Percentiles rank a stretch among this genome's conserved stretches.
These are phyloP conservation scores for Sander lucioperca DNA, from an alignment of 2,113 vertebrate genomes.

Conservation along the genomic window DNA sequence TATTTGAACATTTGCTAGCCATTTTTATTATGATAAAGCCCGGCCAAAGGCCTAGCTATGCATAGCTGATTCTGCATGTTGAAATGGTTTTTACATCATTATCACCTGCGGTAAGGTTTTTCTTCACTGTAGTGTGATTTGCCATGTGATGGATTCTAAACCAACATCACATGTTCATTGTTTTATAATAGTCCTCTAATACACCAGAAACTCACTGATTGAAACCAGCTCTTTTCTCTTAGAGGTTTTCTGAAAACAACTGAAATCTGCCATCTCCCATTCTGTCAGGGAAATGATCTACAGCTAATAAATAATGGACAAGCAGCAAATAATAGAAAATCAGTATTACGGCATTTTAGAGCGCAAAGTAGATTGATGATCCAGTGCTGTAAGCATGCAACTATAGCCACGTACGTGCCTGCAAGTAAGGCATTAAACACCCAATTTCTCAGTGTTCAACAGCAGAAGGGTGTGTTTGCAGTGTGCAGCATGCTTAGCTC, in stretches of 20 bases:
- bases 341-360: constrained; percentile 57
- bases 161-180: constrained; percentile 44
- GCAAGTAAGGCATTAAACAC: constrained; percentile 54
- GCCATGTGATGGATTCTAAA: constrained; percentile 45
- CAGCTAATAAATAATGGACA: constrained; percentile 70
- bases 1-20: constrained; percentile 48
- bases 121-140: constrained; percentile 56
- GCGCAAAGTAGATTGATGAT: constrained; percentile 60
- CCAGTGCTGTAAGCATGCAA: constrained; percentile 40
- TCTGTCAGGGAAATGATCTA: constrained; percentile 64
- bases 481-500: constrained; percentile 7
- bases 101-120: constrained; percentile 52
- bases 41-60: constrained; percentile 48
- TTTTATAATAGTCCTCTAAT: constrained; percentile 46
- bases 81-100: constrained; percentile 45
- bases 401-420: constrained; percentile 44
- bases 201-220: constrained; percentile 30
- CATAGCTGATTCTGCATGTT: constrained; percentile 36
- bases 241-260: constrained; percentile 46
- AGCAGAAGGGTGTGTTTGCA: constrained; percentile 38
- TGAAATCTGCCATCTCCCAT: constrained; percentile 45
- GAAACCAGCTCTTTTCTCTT: constrained; percentile 40
- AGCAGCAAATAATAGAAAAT: constrained; percentile 68
- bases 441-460: constrained; percentile 42
- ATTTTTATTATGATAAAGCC: constrained; percentile 59